A percentile compares a stretch with the other conserved stretches of the same genome.
These are phyloP conservation scores for Coturnix japonica DNA, from an alignment of 2,113 vertebrate species.

Conservation along the genomic window DNA sequence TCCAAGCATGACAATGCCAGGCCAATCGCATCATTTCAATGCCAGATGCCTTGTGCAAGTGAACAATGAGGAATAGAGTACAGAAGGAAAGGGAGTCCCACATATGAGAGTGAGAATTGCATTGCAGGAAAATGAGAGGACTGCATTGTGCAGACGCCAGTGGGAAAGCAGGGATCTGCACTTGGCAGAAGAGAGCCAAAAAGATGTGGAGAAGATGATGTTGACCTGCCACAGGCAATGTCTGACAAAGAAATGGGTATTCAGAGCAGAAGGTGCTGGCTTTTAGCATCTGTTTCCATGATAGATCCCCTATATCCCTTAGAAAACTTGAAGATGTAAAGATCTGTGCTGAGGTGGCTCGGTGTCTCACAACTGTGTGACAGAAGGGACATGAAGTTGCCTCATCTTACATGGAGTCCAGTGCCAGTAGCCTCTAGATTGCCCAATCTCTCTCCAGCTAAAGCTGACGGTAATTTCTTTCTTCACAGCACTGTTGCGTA, in stretches of 20 bases:
- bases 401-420: not conserved
- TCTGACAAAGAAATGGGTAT: not conserved
- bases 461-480: not conserved
- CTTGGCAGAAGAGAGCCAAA: not conserved
- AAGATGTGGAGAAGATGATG: not conserved
- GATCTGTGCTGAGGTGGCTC: not conserved
- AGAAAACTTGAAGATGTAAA: not conserved
- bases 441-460: not conserved
- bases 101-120: not conserved
- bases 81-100: not conserved
- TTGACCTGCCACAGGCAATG: not conserved
- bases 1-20: not conserved
- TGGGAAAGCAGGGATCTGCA: fast-evolving
- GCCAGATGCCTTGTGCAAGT: not conserved
- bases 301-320: not conserved
- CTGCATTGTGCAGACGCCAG: not conserved
- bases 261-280: not conserved
- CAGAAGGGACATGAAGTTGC: not conserved
- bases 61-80: not conserved
- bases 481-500: not conserved
- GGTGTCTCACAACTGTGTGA: not conserved
- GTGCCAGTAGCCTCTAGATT: not conserved
- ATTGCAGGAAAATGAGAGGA: fast-evolving
- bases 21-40: not conserved
- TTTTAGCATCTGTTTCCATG: not conserved